These are phyloP conservation scores for Matsumyia berberina DNA, from an alignment of 2,888 invertebrate genomes.

Conservation along the genomic window DNA sequence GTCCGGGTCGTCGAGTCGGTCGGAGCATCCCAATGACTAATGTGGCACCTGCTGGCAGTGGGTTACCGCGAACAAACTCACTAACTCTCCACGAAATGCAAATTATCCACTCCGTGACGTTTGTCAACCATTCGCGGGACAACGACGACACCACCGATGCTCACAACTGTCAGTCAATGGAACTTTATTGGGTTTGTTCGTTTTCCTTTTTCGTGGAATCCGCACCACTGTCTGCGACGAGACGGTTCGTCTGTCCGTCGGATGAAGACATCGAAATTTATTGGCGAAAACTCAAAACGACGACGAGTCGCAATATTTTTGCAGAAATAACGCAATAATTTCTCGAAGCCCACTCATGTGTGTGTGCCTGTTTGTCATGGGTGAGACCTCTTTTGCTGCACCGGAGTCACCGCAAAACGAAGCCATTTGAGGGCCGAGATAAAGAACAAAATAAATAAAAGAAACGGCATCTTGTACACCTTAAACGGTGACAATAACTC, in stretches of 20 bases:
- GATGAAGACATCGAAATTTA: constrained; percentile 76
- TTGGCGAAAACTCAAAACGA: constrained; percentile 70
- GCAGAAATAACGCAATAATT: constrained; percentile 71
- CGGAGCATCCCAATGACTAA: constrained; percentile 52
- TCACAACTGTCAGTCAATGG: constrained; percentile 73
- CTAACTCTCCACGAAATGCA: constrained; percentile 65
- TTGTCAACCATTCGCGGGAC: constrained; percentile 59
- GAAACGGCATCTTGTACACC: constrained; percentile 76
- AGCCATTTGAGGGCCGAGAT: constrained; percentile 72
- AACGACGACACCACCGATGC: constrained; percentile 42
- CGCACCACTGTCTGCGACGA: constrained; percentile 29
- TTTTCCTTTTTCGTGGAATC: constrained; percentile 57
- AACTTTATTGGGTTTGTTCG: constrained; percentile 69
- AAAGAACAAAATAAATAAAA: constrained; percentile 75
- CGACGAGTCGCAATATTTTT: constrained; percentile 68
- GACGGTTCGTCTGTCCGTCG: constrained; percentile 5
- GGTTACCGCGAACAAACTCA: constrained; percentile 31
- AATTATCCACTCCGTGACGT: constrained; percentile 65
- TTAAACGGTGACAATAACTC: constrained; percentile 77
- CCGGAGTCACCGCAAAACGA: constrained; percentile 68
- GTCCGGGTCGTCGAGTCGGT: constrained; percentile 16
- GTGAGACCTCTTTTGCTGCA: constrained; percentile 35
- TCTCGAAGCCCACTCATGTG: constrained; percentile 32
- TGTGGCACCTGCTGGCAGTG: constrained; percentile 66
- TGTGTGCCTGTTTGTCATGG: constrained; percentile 30